These are phyloP conservation scores for Drosophila testacea DNA, from an alignment of 2,888 invertebrate genomes.

Conservation along the genomic window DNA sequence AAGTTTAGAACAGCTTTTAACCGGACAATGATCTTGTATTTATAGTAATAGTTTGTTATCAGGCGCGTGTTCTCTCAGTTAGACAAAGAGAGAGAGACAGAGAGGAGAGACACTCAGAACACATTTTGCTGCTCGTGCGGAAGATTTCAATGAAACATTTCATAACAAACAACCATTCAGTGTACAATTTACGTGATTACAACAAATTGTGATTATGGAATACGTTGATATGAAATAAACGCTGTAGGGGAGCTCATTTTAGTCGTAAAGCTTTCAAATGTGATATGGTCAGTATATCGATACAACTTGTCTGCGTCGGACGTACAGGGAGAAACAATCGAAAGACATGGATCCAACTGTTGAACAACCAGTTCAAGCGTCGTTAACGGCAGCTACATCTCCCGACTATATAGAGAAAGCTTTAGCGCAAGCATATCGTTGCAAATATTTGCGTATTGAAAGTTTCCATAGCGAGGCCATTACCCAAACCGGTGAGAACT, in stretches of 20 bases:
- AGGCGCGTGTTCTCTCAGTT: too few relatives aligned
- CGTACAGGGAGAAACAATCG: conserved; percentile 9
- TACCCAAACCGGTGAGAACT: conserved; percentile 74
- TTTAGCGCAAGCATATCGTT: conserved; percentile 41
- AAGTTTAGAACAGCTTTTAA: too few relatives aligned
- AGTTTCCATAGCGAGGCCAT: conserved; percentile 42
- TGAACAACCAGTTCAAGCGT: conserved; percentile 4
- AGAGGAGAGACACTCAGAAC: background rate
- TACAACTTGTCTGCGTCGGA: conserved; percentile 25
- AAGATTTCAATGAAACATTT: conserved; percentile 8
- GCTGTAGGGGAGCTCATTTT: conserved; percentile 22
- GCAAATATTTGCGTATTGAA: conserved; percentile 48
- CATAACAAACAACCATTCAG: conserved; percentile 10
- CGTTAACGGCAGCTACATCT: conserved; percentile 1
- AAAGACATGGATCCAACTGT: conserved; percentile 30
- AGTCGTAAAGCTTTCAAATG: background rate
- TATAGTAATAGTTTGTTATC: conserved; percentile 11
- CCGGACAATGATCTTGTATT: too few relatives aligned
- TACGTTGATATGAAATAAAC: conserved; percentile 19
- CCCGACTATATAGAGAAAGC: conserved; percentile 52
- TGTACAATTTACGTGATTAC: conserved; percentile 22
- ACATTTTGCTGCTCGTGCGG: background rate
- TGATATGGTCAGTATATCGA: conserved; percentile 36
- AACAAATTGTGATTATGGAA: conserved; percentile 9
- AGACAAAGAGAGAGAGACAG: background rate